Evolutionary conservation across 2,797 vertebrate genomes (phyloP), one percentile per base, ranked within the genome.

Genomic region (Helostoma temminkii): DNA sequence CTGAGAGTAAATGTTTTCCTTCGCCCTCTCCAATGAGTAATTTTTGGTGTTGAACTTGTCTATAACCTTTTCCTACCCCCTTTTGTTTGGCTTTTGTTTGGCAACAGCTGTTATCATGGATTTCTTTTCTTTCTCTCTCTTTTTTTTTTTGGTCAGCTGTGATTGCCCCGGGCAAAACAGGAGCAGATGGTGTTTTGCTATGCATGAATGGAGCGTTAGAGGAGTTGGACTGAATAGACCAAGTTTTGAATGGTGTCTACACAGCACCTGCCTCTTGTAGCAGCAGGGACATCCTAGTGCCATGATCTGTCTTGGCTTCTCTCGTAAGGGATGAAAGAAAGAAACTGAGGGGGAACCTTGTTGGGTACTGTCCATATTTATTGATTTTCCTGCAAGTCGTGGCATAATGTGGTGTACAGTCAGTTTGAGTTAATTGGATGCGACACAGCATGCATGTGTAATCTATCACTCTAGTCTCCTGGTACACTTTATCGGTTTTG

Each of bases 181-280:
- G 96, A 98, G 96, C 97, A 99, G 97, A 99, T 99, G 98, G 98
- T 98, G 97, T 98, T 98, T 98, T 98, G 97, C 97, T 97, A 97
- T 98, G 97, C 97, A 98, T 99, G 98, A 99, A 98, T 98, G 96
- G 96, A 95, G 94, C 95, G 96, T 96, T 96, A 96, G 96, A 96
- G 95, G 95, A 96, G 95, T 96, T 94, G 93, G 95, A 95, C 94
- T 99, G 96, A 99, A 99, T 98, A 99, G 97, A 95, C 96, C 94
- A 94, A 95, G 94, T 96, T 96, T 92, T 98, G 97, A 98, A 98
- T 99, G 96, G 97, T 97, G 97, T 98, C 97, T 98, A 94, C 96
- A 93, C 95, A 97, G 97, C 98, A 99, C 97, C 98, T 99, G 98
- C 96, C 96, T 94, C 95, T 96, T 95, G 93, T 93, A 95, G 96